A percentile compares a stretch with the other conserved stretches of the same genome.
phyloP scores from a whole-genome alignment of 1,140 invertebrate species.

The Listronotus bonariensis region DNA sequence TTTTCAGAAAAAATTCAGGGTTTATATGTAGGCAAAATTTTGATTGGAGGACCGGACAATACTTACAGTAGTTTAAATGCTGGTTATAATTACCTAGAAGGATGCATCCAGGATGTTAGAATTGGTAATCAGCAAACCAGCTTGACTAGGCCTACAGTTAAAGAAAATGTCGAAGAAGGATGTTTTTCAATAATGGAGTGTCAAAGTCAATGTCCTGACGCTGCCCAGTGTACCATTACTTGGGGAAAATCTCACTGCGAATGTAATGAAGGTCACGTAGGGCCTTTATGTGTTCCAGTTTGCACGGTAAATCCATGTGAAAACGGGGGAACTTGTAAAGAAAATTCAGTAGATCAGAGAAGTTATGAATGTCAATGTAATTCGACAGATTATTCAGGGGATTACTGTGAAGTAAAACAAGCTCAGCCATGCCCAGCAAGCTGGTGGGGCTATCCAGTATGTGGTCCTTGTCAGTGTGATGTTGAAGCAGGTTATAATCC shows the following conservation, averaged over 20 bases:
- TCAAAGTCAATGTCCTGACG: conserved; percentile 63
- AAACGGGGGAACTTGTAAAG: conserved; percentile 73
- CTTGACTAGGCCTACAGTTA: conserved; percentile 74
- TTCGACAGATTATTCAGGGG: conserved; percentile 62
- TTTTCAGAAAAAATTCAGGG: conserved; percentile 81
- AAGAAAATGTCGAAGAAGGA: conserved; percentile 80
- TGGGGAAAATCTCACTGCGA: conserved; percentile 82
- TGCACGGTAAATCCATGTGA: conserved; percentile 87
- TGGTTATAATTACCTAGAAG: conserved; percentile 76
- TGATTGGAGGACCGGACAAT: conserved; percentile 80
- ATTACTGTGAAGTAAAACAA: conserved; percentile 79
- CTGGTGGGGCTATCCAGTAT: conserved; percentile 93
- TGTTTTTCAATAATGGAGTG: conserved; percentile 76
- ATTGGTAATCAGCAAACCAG: conserved; percentile 83
- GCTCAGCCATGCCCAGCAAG: conserved; percentile 85
- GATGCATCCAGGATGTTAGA: conserved; percentile 86
- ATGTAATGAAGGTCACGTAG: conserved; percentile 77
- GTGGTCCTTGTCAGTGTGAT: conserved; percentile 92
- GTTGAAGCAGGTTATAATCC: conserved; percentile 84
- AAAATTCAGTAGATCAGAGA: conserved; percentile 60
- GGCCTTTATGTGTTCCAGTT: conserved; percentile 78
- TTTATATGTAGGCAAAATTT: conserved; percentile 83
- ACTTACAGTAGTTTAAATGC: conserved; percentile 62
- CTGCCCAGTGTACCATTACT: conserved; percentile 67
- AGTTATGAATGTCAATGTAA: conserved; percentile 74